These are phyloP conservation scores for Mythimna impura DNA, from an alignment of 2,888 invertebrate genomes.

Conservation along the genomic window DNA sequence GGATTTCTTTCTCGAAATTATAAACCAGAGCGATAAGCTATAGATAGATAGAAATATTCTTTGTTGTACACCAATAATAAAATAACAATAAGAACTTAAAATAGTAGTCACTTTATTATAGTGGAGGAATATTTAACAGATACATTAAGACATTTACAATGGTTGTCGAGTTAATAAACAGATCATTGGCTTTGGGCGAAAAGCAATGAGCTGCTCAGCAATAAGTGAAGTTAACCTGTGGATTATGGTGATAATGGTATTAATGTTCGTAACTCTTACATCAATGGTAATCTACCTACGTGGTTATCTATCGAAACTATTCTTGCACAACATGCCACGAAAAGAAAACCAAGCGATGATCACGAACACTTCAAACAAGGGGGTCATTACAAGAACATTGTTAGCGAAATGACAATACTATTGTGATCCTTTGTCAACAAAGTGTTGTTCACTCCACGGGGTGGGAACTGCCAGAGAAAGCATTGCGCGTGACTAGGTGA, in stretches of 20 bases:
- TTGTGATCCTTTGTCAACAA: constrained; percentile 64
- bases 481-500: constrained; percentile 59
- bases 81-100: too few species aligned
- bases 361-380: constrained; percentile 54
- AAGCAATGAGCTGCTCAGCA: neutral
- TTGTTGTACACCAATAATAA: too few species aligned
- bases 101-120: too few species aligned
- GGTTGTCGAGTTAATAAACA: neutral
- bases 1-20: constrained; percentile 8
- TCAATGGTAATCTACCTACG: constrained; percentile 1
- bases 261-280: neutral
- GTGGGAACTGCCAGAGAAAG: constrained; percentile 70
- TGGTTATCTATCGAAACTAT: constrained; percentile 22
- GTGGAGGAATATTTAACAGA: neutral
- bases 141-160: neutral
- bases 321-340: constrained; percentile 40
- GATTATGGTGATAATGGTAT: neutral
- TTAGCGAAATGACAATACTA: constrained; percentile 58
- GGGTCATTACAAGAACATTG: constrained; percentile 60
- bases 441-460: constrained; percentile 61
- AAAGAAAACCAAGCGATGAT: constrained; percentile 49
- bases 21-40: neutral
- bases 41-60: too few species aligned
- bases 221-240: neutral
- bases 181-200: neutral